These are phyloP conservation scores for Enteromius argenteus DNA, from an alignment of 2,797 vertebrate genomes.

Conservation along the genomic window DNA sequence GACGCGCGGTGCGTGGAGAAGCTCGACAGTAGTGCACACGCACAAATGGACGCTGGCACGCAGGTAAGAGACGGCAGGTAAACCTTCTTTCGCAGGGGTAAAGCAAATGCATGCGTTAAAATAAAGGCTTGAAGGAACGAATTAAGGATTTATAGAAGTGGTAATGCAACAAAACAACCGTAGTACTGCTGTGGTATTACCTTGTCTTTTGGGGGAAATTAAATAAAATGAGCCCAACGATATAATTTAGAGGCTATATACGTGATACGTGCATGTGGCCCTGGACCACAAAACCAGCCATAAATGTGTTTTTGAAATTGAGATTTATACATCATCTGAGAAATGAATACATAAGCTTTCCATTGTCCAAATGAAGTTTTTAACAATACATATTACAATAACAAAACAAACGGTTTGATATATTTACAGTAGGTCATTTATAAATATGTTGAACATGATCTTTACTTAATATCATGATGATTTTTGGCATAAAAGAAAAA, in stretches of 20 bases:
- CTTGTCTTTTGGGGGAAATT: not conserved
- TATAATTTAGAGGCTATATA: too few relatives aligned
- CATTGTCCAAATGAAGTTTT: too few relatives aligned
- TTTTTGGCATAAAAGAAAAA: too few relatives aligned
- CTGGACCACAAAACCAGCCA: too few relatives aligned
- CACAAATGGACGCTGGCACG: constrained; percentile 46
- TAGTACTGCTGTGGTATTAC: not conserved
- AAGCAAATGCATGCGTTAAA: not conserved
- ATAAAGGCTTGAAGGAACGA: not conserved
- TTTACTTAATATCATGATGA: too few relatives aligned
- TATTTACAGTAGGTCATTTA: too few relatives aligned
- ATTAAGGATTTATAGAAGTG: not conserved
- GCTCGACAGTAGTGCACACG: not conserved
- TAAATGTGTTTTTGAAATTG: constrained; percentile 57
- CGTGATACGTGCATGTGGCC: too few relatives aligned
- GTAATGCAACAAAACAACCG: not conserved
- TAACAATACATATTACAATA: too few relatives aligned
- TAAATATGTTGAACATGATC: too few relatives aligned
- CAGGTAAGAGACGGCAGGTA: constrained; percentile 40
- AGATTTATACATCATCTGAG: too few relatives aligned
- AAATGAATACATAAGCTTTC: too few relatives aligned
- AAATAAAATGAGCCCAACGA: not conserved
- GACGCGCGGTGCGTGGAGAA: not conserved
- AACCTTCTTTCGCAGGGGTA: not conserved
- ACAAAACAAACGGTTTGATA: too few relatives aligned